A percentile compares a stretch with the other conserved stretches of the same genome.
Conservation (phyloP, 2,888 invertebrate species). For the Glyphotaelius pellucidus region DNA sequence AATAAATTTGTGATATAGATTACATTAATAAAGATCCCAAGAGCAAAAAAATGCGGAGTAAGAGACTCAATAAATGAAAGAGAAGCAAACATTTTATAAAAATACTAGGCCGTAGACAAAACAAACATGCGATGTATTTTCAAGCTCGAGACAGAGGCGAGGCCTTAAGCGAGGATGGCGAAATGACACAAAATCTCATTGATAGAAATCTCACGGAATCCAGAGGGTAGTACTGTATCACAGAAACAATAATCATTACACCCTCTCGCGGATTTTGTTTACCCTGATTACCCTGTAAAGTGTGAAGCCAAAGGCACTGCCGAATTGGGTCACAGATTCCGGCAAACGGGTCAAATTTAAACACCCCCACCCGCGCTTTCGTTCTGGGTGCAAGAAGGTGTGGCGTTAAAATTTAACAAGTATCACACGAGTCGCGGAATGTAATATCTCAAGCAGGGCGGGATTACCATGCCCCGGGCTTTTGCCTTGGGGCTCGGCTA, state of each 20-base stretch:
- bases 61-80: not conserved
- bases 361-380: conserved; percentile 20
- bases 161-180: not conserved
- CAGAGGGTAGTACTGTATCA: conserved; percentile 34
- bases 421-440: conserved; percentile 37
- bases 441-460: conserved; percentile 43
- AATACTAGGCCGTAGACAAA: conserved; percentile 17
- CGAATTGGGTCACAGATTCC: conserved; percentile 58
- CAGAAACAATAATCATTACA: conserved; percentile 58
- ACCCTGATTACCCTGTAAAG: conserved; percentile 60
- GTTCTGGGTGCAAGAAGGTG: conserved; percentile 17
- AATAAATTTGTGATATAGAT: not conserved
- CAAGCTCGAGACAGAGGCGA: not conserved
- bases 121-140: conserved; percentile 21
- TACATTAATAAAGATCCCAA: not conserved
- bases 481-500: conserved; percentile 35
- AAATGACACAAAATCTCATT: conserved; percentile 29
- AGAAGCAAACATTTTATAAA: conserved; percentile 27
- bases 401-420: conserved; percentile 38
- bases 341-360: conserved; percentile 36
- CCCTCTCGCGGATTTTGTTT: conserved; percentile 62
- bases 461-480: conserved; percentile 34
- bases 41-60: not conserved
- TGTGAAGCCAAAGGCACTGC: conserved; percentile 43
- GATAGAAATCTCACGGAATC: conserved; percentile 47